Evolutionary conservation across 2,888 invertebrate species (phyloP).

Genomic region (Napeogenes sylphis): DNA sequence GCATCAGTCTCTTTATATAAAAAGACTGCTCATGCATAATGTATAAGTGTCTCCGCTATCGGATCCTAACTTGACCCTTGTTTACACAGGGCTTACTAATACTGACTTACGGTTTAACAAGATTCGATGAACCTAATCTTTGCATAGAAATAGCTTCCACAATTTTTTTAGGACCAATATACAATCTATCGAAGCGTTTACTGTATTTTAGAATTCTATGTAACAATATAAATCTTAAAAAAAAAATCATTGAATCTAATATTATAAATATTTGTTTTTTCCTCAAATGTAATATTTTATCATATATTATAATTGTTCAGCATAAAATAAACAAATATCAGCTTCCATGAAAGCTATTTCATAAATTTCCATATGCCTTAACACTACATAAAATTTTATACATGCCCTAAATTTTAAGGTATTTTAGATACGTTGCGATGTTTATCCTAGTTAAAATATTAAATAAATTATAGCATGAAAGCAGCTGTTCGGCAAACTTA

Average conservation of each 20-base stretch:
- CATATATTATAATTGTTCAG: background rate
- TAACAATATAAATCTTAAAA: no score
- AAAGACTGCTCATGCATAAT: conserved; percentile 61
- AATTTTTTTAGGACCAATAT: background rate
- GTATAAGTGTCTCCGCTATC: conserved; percentile 47
- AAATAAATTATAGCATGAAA: conserved; percentile 18
- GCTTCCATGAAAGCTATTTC: background rate
- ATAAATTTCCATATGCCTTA: background rate
- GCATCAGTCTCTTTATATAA: conserved; percentile 40
- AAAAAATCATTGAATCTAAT: no score
- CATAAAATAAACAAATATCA: no score
- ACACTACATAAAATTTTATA: background rate
- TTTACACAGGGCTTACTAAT: conserved; percentile 65
- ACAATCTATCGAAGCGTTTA: background rate
- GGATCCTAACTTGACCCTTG: conserved; percentile 61
- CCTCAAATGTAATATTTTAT: background rate
- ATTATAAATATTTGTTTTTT: background rate
- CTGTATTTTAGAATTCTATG: no score
- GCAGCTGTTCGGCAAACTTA: conserved; percentile 21
- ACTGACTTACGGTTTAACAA: conserved; percentile 62
- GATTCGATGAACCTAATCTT: conserved; percentile 44
- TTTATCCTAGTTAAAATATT: conserved; percentile 15
- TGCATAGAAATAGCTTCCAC: background rate
- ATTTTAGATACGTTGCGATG: background rate
- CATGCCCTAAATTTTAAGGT: background rate